A percentile compares a stretch with the other conserved stretches of the same genome.
These are phyloP conservation scores for Andrena cerasifolii DNA, from an alignment of 1,140 invertebrate species.

Conservation along the genomic window DNA sequence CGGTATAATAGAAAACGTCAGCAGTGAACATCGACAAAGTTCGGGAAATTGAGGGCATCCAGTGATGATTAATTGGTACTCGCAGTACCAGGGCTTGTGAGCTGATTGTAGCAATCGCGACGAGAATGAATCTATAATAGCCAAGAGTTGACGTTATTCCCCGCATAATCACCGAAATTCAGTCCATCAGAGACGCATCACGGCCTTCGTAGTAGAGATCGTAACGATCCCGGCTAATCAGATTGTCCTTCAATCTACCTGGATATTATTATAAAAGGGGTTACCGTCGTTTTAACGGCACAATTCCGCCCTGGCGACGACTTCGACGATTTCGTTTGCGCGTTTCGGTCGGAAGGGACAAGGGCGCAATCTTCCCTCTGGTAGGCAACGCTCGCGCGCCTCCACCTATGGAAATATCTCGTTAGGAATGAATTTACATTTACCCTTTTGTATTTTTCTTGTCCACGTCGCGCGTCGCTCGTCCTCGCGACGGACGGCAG, in stretches of 20 bases:
- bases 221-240: conserved; percentile 45
- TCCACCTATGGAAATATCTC: conserved; percentile 42
- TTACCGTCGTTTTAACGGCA: conserved; percentile 41
- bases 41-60: background rate
- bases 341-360: background rate
- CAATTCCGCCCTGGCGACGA: conserved; percentile 8
- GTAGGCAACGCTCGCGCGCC: background rate
- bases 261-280: conserved; percentile 52
- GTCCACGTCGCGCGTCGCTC: background rate
- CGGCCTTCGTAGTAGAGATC: background rate
- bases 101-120: conserved; percentile 12
- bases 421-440: conserved; percentile 44
- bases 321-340: conserved; percentile 31
- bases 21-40: too few relatives aligned
- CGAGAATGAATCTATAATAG: conserved; percentile 31
- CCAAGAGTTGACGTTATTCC: conserved; percentile 3
- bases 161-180: conserved; percentile 31
- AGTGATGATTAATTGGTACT: background rate
- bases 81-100: background rate
- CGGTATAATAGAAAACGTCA: too few relatives aligned
- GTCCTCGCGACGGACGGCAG: background rate
- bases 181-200: background rate
- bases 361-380: conserved; percentile 35
- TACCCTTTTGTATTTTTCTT: conserved; percentile 17
- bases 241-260: conserved; percentile 48